Evolutionary conservation across 2,888 invertebrate genomes (phyloP).

Genomic region (Chorisops tibialis): DNA sequence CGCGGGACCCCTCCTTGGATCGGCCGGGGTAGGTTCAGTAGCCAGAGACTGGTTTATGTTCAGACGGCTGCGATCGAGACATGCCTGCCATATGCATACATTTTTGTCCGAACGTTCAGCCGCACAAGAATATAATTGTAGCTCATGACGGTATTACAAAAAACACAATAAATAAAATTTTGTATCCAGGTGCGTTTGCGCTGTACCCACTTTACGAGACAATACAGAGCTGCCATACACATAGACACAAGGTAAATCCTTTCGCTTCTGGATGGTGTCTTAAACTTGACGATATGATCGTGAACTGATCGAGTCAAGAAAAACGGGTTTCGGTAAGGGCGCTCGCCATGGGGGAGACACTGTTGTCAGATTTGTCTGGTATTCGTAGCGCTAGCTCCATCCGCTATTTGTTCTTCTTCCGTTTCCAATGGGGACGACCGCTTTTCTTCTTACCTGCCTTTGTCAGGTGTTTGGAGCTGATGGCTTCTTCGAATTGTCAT

Average conservation of each 20-base stretch:
- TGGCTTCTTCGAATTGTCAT: no score
- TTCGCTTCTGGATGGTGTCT: no score
- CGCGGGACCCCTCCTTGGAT: no score
- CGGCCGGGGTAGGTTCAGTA: background rate
- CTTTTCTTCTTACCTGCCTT: background rate
- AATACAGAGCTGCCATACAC: no score
- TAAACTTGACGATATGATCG: no score
- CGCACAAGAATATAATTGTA: background rate
- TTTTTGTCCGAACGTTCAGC: background rate
- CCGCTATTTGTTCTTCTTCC: background rate
- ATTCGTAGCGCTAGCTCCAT: no score
- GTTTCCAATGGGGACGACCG: background rate
- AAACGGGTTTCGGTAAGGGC: conserved; percentile 6
- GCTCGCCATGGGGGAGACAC: background rate
- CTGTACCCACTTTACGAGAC: background rate
- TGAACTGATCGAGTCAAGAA: background rate
- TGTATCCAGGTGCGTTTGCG: conserved; percentile 4
- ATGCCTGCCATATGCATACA: conserved; percentile 8
- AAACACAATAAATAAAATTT: background rate
- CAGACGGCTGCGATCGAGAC: conserved; percentile 4
- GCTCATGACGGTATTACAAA: conserved; percentile 2
- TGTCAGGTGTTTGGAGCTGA: background rate
- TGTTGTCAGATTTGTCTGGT: conserved; percentile 3
- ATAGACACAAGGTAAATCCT: no score
- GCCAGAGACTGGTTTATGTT: conserved; percentile 4